Conservation (phyloP, 2,888 invertebrate genomes). For the Stenchaetothrips biformis region DNA sequence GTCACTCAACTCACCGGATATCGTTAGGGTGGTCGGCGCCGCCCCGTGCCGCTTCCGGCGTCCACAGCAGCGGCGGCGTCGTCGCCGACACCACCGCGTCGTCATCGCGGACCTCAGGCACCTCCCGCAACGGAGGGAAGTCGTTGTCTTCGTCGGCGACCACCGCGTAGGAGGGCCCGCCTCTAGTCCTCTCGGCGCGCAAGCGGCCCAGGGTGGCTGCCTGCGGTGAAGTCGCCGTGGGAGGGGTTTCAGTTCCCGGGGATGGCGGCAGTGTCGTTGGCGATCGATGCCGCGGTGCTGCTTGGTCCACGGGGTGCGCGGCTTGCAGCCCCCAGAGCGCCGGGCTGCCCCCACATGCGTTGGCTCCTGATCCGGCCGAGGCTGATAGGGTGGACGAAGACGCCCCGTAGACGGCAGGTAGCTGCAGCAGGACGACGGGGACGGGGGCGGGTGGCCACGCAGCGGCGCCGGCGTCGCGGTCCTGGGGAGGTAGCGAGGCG, state of each 20-base stretch:
- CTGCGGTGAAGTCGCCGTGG: too few relatives aligned
- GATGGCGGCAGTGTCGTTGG: too few relatives aligned
- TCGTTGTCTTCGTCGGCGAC: slow-evolving; percentile 9
- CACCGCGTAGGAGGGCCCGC: neutral
- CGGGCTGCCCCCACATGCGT: too few relatives aligned
- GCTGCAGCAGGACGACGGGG: neutral
- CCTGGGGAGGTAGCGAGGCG: neutral
- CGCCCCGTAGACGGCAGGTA: too few relatives aligned
- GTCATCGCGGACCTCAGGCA: neutral
- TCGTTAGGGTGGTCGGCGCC: neutral
- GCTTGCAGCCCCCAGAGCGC: too few relatives aligned
- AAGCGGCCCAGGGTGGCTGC: too few relatives aligned
- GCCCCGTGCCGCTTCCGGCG: neutral
- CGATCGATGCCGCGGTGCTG: too few relatives aligned
- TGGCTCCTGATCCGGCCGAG: too few relatives aligned
- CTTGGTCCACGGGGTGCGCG: too few relatives aligned
- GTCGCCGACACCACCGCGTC: neutral
- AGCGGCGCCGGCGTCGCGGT: neutral
- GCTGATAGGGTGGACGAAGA: too few relatives aligned
- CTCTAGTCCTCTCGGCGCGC: neutral
- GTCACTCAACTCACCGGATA: neutral
- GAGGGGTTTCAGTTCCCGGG: too few relatives aligned
- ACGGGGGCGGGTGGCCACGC: neutral
- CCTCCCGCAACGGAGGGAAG: neutral
- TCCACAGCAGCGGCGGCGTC: neutral